Evolutionary conservation across 1,140 invertebrate genomes (phyloP).

Genomic region (Sipha flava): DNA sequence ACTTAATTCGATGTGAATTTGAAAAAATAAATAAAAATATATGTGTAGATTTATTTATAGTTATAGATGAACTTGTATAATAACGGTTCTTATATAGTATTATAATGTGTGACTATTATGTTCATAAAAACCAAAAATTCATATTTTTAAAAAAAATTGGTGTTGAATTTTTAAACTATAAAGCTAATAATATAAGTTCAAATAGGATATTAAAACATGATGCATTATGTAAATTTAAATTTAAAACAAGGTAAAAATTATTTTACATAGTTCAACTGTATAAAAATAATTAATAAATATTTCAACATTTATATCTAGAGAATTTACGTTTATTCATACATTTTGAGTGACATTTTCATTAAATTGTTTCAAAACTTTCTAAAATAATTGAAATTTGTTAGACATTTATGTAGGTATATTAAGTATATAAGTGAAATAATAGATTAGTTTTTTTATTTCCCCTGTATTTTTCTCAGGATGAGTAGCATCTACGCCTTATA

Average conservation of each 20-base stretch:
- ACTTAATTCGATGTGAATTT: no score
- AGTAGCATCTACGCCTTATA: background rate
- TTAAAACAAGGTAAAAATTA: background rate
- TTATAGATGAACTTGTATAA: no score
- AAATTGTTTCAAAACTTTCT: background rate
- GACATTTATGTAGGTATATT: background rate
- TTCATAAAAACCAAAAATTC: no score
- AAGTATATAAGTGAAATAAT: background rate
- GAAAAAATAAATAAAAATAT: no score
- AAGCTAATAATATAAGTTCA: no score
- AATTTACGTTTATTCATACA: background rate
- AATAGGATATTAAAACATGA: no score
- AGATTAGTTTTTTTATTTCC: background rate
- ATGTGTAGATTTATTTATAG: no score
- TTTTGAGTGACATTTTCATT: background rate
- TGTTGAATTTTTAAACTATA: no score
- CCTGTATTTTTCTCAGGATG: background rate
- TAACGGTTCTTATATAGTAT: no score
- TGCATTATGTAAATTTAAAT: no score
- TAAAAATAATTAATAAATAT: background rate
- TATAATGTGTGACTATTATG: no score
- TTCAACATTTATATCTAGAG: background rate
- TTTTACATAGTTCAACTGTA: background rate
- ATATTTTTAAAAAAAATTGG: no score
- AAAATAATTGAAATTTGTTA: background rate